Conservation (phyloP, 2,888 invertebrate species). For the Cephus pygmeus region DNA sequence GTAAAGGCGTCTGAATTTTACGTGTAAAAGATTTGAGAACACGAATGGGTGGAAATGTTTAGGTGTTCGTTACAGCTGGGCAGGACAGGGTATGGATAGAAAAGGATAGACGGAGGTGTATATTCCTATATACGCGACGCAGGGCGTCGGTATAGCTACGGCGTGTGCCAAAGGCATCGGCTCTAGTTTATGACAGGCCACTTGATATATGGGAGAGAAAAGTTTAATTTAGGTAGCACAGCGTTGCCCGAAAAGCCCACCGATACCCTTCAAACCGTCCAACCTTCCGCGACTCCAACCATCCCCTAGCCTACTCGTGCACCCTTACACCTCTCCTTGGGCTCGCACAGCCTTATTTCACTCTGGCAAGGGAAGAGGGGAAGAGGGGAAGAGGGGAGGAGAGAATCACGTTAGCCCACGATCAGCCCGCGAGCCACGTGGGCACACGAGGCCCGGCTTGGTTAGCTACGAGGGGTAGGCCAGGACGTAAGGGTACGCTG, state of each 20-base stretch:
- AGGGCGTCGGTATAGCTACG: neutral
- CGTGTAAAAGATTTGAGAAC: neutral
- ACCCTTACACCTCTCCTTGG: conserved; percentile 16
- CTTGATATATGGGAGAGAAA: conserved; percentile 44
- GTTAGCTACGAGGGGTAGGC: neutral
- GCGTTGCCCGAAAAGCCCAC: conserved; percentile 29
- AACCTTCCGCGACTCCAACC: conserved; percentile 13
- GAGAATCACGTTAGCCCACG: neutral
- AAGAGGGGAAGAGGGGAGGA: too few species aligned
- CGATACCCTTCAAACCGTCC: conserved; percentile 10
- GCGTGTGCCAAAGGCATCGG: neutral
- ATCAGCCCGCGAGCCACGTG: neutral
- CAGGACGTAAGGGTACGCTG: neutral
- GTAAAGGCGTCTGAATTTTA: neutral
- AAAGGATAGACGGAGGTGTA: neutral
- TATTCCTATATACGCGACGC: neutral
- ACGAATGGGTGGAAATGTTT: neutral
- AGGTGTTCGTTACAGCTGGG: neutral
- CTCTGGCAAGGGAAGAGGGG: neutral
- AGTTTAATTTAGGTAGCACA: conserved; percentile 49
- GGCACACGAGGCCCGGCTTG: neutral
- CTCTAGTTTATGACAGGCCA: conserved; percentile 37
- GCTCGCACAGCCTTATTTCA: neutral
- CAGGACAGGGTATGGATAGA: neutral
- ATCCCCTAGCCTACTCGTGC: conserved; percentile 2